phyloP scores from a whole-genome alignment of 1,140 invertebrate genomes.

The Palaemon carinicauda region DNA sequence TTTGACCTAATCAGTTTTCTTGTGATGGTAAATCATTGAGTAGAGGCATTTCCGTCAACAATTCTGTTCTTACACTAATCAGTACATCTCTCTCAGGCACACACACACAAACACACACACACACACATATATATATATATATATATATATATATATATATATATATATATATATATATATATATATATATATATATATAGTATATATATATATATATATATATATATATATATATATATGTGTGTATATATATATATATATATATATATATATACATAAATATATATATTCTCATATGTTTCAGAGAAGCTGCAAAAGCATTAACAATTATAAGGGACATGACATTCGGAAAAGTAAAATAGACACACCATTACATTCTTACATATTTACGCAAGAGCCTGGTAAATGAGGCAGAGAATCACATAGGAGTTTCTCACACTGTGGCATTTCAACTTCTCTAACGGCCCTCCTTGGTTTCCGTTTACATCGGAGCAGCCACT shows the following conservation, averaged over 20 bases:
- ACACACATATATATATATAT: neutral
- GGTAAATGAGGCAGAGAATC: too few relatives aligned
- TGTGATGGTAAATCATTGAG: neutral
- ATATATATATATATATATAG: neutral
- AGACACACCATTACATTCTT: too few relatives aligned
- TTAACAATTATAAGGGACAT: neutral
- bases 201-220: slow-evolving; percentile 2
- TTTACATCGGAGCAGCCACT: too few relatives aligned
- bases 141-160: neutral
- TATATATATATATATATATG: neutral
- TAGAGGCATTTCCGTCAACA: neutral
- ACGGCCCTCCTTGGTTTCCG: too few relatives aligned
- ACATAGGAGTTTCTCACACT: too few relatives aligned
- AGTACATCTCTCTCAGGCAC: too few relatives aligned
- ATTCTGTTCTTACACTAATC: neutral
- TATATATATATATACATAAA: neutral
- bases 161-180: neutral
- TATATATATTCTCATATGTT: neutral
- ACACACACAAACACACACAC: neutral
- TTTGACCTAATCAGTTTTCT: too few relatives aligned
- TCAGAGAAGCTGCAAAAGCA: neutral
- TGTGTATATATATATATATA: neutral
- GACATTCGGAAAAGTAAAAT: too few relatives aligned
- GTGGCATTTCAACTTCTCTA: too few relatives aligned
- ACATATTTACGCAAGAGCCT: too few relatives aligned